These are phyloP conservation scores for Dolomedes plantarius DNA, from an alignment of 2,888 invertebrate species.

Conservation along the genomic window DNA sequence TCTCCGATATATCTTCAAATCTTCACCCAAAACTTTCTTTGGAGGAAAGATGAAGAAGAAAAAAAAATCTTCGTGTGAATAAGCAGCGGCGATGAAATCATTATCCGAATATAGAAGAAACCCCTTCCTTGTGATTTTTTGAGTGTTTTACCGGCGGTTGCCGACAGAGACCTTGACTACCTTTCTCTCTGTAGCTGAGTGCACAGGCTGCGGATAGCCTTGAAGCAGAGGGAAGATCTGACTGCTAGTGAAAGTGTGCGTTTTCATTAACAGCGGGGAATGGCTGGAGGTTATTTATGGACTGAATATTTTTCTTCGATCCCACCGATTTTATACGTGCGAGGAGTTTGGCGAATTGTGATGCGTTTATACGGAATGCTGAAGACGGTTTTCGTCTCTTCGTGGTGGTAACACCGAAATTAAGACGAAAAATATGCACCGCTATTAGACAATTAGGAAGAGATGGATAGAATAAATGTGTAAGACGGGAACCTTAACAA, in stretches of 20 bases:
- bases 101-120: constrained; percentile 36
- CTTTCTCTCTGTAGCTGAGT: not conserved
- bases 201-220: constrained; percentile 14
- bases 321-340: not conserved
- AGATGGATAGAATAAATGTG: too few relatives aligned
- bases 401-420: too few relatives aligned
- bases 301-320: not conserved
- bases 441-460: too few relatives aligned
- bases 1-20: not conserved
- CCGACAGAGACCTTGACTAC: constrained; percentile 13
- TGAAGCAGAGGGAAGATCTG: not conserved
- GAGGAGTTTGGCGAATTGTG: too few relatives aligned
- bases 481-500: too few relatives aligned
- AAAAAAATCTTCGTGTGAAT: constrained; percentile 31
- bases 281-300: constrained; percentile 13
- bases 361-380: too few relatives aligned
- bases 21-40: not conserved
- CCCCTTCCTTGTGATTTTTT: constrained; percentile 42
- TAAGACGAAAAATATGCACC: too few relatives aligned
- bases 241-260: constrained; percentile 45
- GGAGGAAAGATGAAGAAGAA: constrained; percentile 4
- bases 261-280: constrained; percentile 49
- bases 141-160: constrained; percentile 35
- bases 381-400: too few relatives aligned
- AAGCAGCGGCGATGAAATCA: constrained; percentile 47